Base-by-base conservation (phyloP, 1,140 invertebrate genomes). In the Meloidogyne floridensis region DNA sequence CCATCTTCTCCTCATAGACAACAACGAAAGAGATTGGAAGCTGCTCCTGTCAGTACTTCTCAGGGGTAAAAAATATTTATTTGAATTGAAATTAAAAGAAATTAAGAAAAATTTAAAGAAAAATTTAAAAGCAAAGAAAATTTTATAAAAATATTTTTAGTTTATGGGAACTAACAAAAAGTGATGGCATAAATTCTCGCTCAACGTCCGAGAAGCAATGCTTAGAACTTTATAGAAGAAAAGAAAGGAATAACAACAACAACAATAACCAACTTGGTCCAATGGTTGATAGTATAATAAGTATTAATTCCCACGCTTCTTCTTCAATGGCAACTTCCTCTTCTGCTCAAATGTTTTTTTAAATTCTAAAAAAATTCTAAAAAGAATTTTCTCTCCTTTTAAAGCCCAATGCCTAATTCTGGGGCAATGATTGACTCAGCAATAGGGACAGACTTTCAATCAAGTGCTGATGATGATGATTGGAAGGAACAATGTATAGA, bases 381-480 rank as follows among this genome's bases (percentile, higher is more conserved):
- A 5, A 59, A 65, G 6, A n/a, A n/a, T n/a, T 7, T n/a, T n/a
- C 15, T n/a, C n/a, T 65, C 6, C 9, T 13, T 54, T 11, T 11
- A 65, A 65, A 65, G 59, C n/a, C 59, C n/a, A 65, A 65, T 65
- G 15, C 59, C 59, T 65, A n/a, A 65, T 65, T 74, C 72, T 47
- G 77, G 65, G 10, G 56, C 59, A 72, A 79, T 79, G 77, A 71
- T 72, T 72, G 77, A 79, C 32, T 79, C 77, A 72, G 77, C 77
- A 53, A 79, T 79, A 6, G 77, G 69, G 15, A 77, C 56, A 56
- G 75, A 77, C 18, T 56, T 69, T 32, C 75, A 54, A 47, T 77
- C 75, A 15, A 77, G 69, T 18, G 56, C 69, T 42, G 75, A 43
- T 32, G 32, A 65, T 77, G 75, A 69, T 42, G 15, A 56, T 43